phyloP scores from a whole-genome alignment of 2,797 vertebrate species.

The Melanogrammus aeglefinus region DNA sequence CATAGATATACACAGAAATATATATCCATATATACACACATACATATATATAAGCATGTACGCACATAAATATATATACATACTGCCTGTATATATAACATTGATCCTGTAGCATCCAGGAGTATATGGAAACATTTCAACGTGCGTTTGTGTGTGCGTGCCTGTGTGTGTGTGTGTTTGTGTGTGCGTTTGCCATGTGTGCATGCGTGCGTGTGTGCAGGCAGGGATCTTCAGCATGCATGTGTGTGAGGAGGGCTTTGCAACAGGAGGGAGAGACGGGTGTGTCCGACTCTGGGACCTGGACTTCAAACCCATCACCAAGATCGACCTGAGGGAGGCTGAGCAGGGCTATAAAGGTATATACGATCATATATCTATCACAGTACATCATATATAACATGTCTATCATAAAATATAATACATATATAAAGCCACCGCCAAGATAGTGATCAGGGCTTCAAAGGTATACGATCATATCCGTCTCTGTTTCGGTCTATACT shows the following conservation, averaged over 20 bases:
- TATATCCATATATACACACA: too few relatives aligned
- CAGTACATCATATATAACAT: too few relatives aligned
- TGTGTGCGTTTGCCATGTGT: too few relatives aligned
- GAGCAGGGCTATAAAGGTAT: conserved; percentile 96
- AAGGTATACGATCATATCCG: conserved; percentile 70
- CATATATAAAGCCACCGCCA: conserved; percentile 85
- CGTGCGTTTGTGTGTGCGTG: background rate
- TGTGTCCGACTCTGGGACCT: conserved; percentile 92
- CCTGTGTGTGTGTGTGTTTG: background rate
- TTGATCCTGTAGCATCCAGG: too few relatives aligned
- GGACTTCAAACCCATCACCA: conserved; percentile 96
- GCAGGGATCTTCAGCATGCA: conserved; percentile 98
- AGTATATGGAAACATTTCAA: too few relatives aligned
- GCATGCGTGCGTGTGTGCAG: conserved; percentile 54
- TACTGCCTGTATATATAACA: too few relatives aligned
- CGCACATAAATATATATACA: too few relatives aligned
- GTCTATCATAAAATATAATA: too few relatives aligned
- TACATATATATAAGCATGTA: too few relatives aligned
- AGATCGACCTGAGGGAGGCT: conserved; percentile 92
- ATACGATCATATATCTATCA: too few relatives aligned
- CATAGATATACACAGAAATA: too few relatives aligned
- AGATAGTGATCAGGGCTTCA: conserved; percentile 96
- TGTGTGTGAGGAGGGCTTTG: conserved; percentile 93
- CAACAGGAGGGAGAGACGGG: conserved; percentile 92
- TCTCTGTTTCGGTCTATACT: too few relatives aligned